A percentile compares a stretch with the other conserved stretches of the same genome.
Evolutionary conservation across 2,113 vertebrate genomes (phyloP).

Genomic region (Pollimyrus isidori): DNA sequence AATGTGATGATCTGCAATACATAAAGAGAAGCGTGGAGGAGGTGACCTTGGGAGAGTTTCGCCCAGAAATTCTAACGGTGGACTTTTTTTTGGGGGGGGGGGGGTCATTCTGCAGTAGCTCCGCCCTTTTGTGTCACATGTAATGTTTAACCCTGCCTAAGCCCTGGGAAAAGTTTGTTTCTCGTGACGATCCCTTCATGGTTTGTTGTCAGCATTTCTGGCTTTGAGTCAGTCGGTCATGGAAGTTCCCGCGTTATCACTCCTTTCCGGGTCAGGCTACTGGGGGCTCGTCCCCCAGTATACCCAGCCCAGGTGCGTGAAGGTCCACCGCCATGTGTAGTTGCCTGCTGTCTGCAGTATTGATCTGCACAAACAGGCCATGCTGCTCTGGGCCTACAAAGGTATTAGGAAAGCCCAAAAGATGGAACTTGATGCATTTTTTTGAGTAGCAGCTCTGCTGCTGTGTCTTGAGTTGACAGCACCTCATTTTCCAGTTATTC

Average conservation of each 20-base stretch:
- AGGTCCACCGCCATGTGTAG: not conserved
- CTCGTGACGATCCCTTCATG: not conserved
- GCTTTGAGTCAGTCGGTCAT: not conserved
- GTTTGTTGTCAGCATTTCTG: not conserved
- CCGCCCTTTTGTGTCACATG: not conserved
- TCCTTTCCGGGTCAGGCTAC: too few species aligned
- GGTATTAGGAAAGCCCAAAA: not conserved
- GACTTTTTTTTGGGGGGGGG: not conserved
- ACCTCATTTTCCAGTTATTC: not conserved
- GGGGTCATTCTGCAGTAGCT: not conserved
- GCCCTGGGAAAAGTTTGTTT: not conserved
- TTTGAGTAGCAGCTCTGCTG: not conserved
- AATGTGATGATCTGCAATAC: not conserved
- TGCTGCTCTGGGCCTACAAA: not conserved
- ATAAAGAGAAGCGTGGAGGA: not conserved
- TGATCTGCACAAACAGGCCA: not conserved
- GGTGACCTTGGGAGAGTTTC: not conserved
- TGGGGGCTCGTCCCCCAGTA: not conserved
- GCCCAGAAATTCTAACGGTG: not conserved
- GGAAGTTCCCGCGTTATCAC: not conserved
- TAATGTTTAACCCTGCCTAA: not conserved
- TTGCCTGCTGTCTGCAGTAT: not conserved
- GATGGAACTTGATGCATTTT: not conserved
- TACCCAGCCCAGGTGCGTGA: not conserved
- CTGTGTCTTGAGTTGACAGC: not conserved